Base-by-base conservation (phyloP, 92 coral and sea anemone species). In the Diadumene lineata region DNA sequence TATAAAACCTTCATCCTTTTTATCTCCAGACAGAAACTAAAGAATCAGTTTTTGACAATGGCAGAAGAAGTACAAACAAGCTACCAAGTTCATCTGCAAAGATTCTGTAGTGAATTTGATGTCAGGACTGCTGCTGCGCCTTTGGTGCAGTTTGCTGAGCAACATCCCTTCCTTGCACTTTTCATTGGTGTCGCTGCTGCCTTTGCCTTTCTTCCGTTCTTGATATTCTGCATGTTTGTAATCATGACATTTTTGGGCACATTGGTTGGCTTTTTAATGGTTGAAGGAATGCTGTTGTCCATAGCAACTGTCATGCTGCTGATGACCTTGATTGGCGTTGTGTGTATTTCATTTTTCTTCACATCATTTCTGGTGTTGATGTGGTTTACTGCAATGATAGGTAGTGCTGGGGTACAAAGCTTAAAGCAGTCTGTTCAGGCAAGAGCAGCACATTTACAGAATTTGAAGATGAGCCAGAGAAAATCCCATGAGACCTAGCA, bases 201-300 rank as follows among this genome's bases (percentile, higher is more conserved):
- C 28, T 81, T 91, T 18, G 66, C 92, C 21, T 62, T 81, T 13
- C 64, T 87, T 24, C 97, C 97, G 3, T 18, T 87, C 17, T 60
- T 91, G 48, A 15, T 91, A 64, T 91, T 91, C 66, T 18, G 74
- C 23, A 80, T 81, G 28, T 91, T 91, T 43, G 84, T 83, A 0
- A 7, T 81, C 24, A 78, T 76, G 38, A 76, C 90, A 28, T 66
- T 87, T 26, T 1, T 87, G 56, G 73, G 87, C 51, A 72, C 89
- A 19, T 19, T 87, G 4, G 31, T 91, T 58, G 88, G 87, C 28
- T 91, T 91, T 67, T 67, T 89, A 53, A 68, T 91, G 64, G 68
- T 87, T 7, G 97, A 91, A 87, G 92, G 92, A 70, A 91, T 92
- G 1, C 30, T 91, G n/a, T 31, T 91, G 71, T 76, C 91, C 43